These are phyloP conservation scores for Omphaloscelis lunosa DNA, from an alignment of 2,888 invertebrate species.

Conservation along the genomic window DNA sequence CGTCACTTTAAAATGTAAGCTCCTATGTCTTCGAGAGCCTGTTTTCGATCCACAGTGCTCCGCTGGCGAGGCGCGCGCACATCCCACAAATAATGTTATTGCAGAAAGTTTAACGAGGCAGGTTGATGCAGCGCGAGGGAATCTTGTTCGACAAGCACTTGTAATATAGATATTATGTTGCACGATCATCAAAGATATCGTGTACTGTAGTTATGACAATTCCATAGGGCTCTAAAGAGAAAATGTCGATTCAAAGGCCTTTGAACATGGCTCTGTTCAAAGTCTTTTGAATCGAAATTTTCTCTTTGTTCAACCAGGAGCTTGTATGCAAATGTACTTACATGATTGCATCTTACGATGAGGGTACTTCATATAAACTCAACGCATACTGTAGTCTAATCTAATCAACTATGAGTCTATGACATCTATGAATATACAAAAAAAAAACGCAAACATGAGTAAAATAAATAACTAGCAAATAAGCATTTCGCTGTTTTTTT, in stretches of 20 bases:
- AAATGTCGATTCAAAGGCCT: not conserved
- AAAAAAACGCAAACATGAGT: not conserved
- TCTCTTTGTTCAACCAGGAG: not conserved
- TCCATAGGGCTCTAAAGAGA: not conserved
- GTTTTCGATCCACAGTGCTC: too few species aligned
- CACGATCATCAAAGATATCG: not conserved
- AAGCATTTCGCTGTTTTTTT: not conserved
- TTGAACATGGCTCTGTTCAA: not conserved
- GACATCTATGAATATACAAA: not conserved
- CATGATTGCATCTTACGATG: not conserved
- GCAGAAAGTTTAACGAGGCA: constrained; percentile 33
- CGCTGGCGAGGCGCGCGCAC: constrained; percentile 35
- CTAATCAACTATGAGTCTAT: not conserved
- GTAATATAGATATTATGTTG: not conserved
- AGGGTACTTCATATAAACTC: not conserved
- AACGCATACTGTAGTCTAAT: not conserved
- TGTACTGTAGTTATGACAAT: not conserved
- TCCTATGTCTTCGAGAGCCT: too few species aligned
- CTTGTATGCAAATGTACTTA: not conserved
- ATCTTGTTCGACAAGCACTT: constrained; percentile 33
- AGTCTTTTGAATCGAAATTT: not conserved
- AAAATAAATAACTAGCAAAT: constrained; percentile 5
- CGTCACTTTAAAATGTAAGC: too few species aligned
- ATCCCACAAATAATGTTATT: constrained; percentile 15
- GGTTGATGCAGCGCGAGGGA: constrained; percentile 2